These are phyloP conservation scores for Chlorodrepanis virens DNA, from an alignment of 2,113 vertebrate genomes.

Conservation along the genomic window DNA sequence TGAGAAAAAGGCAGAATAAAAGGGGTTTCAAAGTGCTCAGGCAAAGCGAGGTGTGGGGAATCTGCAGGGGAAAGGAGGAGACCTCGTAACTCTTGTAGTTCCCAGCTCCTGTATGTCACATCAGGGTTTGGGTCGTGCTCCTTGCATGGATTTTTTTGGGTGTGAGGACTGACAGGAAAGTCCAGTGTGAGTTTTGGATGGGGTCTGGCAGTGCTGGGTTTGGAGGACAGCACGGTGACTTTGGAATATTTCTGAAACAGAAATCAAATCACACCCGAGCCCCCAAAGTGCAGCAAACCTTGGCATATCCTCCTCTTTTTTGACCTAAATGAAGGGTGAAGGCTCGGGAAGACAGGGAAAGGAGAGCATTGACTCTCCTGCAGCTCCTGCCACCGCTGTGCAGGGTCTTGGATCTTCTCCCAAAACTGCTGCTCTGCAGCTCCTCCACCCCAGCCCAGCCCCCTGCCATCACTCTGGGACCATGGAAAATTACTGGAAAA, in stretches of 20 bases:
- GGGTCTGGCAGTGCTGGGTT: not conserved
- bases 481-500: not conserved
- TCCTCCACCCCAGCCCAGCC: not conserved
- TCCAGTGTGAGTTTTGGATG: not conserved
- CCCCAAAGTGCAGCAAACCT: not conserved
- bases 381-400: rapidly evolving
- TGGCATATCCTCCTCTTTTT: not conserved
- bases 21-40: rapidly evolving
- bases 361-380: not conserved
- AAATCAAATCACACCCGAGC: not conserved
- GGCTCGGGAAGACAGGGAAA: not conserved
- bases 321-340: not conserved
- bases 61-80: not conserved
- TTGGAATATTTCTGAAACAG: not conserved
- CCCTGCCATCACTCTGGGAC: not conserved
- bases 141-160: not conserved
- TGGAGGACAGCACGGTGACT: not conserved
- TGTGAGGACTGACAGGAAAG: not conserved
- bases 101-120: not conserved
- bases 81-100: not conserved
- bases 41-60: rapidly evolving
- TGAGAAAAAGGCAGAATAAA: not conserved
- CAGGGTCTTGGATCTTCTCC: not conserved
- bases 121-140: not conserved
- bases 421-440: not conserved